A percentile compares a stretch with the other conserved stretches of the same genome.
These are phyloP conservation scores for Drosophila quinaria DNA, from an alignment of 2,888 invertebrate species.

Conservation along the genomic window DNA sequence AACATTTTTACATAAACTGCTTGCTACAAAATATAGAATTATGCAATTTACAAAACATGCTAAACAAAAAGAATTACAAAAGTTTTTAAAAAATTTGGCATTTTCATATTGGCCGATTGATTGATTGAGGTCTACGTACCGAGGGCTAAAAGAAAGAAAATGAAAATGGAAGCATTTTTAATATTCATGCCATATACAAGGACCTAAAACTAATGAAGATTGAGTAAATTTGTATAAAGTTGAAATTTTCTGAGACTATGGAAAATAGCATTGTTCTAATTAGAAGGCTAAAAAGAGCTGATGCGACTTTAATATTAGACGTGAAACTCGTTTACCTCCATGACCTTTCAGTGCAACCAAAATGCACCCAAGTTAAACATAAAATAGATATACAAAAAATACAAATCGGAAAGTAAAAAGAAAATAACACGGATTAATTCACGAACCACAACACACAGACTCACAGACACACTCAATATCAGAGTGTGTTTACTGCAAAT, in stretches of 20 bases:
- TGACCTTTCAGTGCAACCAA: slow-evolving; percentile 66
- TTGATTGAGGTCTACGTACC: slow-evolving; percentile 60
- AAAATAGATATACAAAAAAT: slow-evolving; percentile 63
- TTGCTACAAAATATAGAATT: slow-evolving; percentile 25
- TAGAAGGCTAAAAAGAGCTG: slow-evolving; percentile 37
- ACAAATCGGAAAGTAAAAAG: slow-evolving; percentile 60
- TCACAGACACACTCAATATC: slow-evolving; percentile 21
- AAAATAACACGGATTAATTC: slow-evolving; percentile 47
- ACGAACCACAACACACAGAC: slow-evolving; percentile 48
- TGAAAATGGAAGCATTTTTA: slow-evolving; percentile 29
- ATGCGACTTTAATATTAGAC: slow-evolving; percentile 45
- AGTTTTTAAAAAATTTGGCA: slow-evolving; percentile 26
- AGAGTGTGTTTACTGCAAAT: slow-evolving; percentile 11
- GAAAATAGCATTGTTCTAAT: slow-evolving; percentile 9
- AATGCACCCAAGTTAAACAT: slow-evolving; percentile 55
- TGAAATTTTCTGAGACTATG: slow-evolving; percentile 27
- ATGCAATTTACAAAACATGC: slow-evolving; percentile 52
- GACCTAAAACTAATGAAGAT: slow-evolving; percentile 34
- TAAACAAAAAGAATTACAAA: slow-evolving; percentile 1
- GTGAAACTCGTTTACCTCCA: slow-evolving; percentile 78
- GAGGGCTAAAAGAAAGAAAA: slow-evolving; percentile 62
- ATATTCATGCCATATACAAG: slow-evolving; percentile 55
- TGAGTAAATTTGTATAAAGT: slow-evolving; percentile 28
- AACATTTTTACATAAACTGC: slow-evolving; percentile 13
- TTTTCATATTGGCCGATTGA: slow-evolving; percentile 53